A percentile compares a stretch with the other conserved stretches of the same genome.
Conservation (phyloP, 2,888 invertebrate species). For the Gonocerus acuteangulatus region DNA sequence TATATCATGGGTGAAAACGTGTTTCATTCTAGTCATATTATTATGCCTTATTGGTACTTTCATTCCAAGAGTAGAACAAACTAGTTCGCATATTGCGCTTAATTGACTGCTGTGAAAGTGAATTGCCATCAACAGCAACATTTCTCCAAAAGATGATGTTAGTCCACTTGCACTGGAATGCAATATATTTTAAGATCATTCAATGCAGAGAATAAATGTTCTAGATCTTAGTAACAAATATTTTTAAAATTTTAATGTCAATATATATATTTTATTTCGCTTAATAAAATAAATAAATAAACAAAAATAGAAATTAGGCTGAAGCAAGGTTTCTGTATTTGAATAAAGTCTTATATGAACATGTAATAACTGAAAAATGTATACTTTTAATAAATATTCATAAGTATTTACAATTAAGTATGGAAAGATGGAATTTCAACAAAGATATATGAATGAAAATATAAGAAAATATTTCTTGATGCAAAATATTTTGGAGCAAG, state of each 20-base stretch:
- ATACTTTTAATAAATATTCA: no score
- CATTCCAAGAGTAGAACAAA: slow-evolving; percentile 91
- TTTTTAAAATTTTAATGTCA: no score
- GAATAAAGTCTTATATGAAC: no score
- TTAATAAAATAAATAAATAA: neutral
- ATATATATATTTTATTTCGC: neutral
- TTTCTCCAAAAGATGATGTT: slow-evolving; percentile 87
- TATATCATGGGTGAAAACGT: slow-evolving; percentile 91
- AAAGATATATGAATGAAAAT: no score
- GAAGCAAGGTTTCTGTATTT: no score
- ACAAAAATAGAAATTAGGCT: neutral
- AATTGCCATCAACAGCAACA: slow-evolving; percentile 90
- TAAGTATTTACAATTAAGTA: no score
- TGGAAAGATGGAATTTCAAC: no score
- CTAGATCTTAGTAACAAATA: neutral
- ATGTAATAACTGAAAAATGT: no score
- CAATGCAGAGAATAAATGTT: neutral
- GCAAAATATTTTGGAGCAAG: no score
- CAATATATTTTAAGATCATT: no score
- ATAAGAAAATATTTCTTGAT: no score
- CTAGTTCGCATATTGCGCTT: slow-evolving; percentile 84
- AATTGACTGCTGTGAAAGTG: slow-evolving; percentile 95
- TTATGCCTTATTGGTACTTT: slow-evolving; percentile 76
- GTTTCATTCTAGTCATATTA: slow-evolving; percentile 79
- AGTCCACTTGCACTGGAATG: slow-evolving; percentile 63